phyloP scores from a whole-genome alignment of 2,113 vertebrate genomes.

The Dicerorhinus sumatrensis region DNA sequence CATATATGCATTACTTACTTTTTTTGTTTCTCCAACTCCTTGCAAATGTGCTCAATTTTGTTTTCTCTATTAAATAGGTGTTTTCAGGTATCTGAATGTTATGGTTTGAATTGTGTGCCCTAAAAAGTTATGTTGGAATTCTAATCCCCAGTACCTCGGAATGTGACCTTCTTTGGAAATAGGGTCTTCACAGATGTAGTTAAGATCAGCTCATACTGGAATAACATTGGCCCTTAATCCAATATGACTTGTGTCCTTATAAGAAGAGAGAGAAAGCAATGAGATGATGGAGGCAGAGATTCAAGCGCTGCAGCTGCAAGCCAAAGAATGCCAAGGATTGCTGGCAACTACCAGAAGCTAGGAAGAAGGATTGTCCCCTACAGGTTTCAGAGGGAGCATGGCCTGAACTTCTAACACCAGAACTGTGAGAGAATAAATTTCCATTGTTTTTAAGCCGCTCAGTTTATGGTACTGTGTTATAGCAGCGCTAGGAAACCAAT shows the following conservation, averaged over 20 bases:
- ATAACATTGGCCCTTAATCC: not conserved
- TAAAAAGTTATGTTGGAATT: slow-evolving; percentile 3
- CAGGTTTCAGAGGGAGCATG: not conserved
- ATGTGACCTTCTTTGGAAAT: not conserved
- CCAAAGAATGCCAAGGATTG: not conserved
- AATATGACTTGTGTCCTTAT: not conserved
- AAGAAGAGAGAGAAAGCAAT: not conserved
- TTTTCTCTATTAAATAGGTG: not conserved
- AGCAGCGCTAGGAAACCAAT: not conserved
- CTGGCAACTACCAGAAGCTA: not conserved
- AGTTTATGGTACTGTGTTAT: not conserved
- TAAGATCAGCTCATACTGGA: not conserved
- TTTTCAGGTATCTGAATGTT: not conserved
- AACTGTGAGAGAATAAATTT: not conserved
- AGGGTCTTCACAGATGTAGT: not conserved
- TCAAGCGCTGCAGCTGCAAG: not conserved
- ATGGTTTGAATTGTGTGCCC: not conserved
- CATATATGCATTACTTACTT: not conserved
- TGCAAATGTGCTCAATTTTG: not conserved
- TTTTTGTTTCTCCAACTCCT: not conserved
- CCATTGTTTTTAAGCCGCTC: not conserved
- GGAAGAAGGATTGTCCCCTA: not conserved
- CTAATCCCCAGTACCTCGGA: not conserved
- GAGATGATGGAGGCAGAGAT: not conserved
- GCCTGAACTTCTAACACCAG: not conserved